Conservation (phyloP, 2,797 vertebrate genomes). For the Danio aesculapii region DNA sequence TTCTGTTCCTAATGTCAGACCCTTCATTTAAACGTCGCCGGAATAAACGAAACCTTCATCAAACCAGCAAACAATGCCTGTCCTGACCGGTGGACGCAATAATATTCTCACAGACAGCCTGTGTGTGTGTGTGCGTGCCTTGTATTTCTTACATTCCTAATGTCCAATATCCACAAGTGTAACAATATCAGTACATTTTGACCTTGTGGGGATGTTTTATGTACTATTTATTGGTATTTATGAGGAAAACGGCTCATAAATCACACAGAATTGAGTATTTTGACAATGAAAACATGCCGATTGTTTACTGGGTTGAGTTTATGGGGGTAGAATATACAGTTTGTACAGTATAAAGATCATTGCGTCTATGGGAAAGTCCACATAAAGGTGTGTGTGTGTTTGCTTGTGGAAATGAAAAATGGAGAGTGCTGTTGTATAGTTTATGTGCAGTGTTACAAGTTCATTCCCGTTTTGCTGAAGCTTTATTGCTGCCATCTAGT, state of each 20-base stretch:
- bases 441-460: conserved; percentile 14
- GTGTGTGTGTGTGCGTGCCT: background rate
- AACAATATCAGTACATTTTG: too few relatives aligned
- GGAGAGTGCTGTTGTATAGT: conserved; percentile 68
- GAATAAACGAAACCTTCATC: conserved; percentile 4
- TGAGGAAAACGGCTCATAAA: too few relatives aligned
- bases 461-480: conserved; percentile 61
- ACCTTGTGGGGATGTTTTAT: too few relatives aligned
- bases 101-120: conserved; percentile 30
- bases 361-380: too few relatives aligned
- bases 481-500: conserved; percentile 88
- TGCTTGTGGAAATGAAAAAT: conserved; percentile 66
- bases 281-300: too few relatives aligned
- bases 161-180: too few relatives aligned
- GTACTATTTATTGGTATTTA: too few relatives aligned
- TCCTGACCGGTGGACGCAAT: conserved; percentile 16
- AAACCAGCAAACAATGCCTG: conserved; percentile 31
- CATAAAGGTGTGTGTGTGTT: background rate
- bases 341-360: too few relatives aligned
- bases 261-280: too few relatives aligned
- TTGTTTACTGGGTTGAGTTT: too few relatives aligned
- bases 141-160: too few relatives aligned
- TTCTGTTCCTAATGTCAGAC: conserved; percentile 16
- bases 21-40: background rate
- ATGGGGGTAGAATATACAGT: too few relatives aligned